A percentile compares a stretch with the other conserved stretches of the same genome.
phyloP scores from a whole-genome alignment of 2,797 vertebrate species.

The Tolypeutes matacus region DNA sequence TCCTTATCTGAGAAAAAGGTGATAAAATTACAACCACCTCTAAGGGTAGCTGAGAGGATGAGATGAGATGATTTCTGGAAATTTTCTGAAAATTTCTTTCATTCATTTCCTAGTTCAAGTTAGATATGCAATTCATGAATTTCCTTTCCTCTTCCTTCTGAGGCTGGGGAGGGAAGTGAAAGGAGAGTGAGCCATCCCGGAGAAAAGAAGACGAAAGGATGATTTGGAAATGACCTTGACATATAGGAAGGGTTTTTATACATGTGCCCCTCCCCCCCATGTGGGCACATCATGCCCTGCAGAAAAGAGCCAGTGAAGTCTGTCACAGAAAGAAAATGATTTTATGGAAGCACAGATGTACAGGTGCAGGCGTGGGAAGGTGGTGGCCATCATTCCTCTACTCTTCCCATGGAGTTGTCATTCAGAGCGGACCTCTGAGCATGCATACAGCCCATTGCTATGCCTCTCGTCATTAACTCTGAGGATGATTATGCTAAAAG shows the following conservation, averaged over 20 bases:
- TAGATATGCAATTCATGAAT: neutral
- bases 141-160: neutral
- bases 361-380: neutral
- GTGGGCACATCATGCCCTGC: neutral
- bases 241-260: neutral
- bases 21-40: neutral
- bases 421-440: neutral
- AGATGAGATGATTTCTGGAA: neutral
- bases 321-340: neutral
- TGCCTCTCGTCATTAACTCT: neutral
- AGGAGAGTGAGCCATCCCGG: neutral
- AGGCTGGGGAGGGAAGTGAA: neutral
- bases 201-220: neutral
- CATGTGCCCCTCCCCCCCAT: neutral
- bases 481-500: neutral
- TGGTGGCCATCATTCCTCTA: neutral
- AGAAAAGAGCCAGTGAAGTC: neutral
- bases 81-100: too few species aligned
- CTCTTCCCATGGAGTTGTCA: neutral
- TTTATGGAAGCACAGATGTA: neutral
- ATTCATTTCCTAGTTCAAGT: neutral
- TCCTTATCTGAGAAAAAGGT: neutral
- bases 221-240: slow-evolving; percentile 16
- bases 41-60: neutral
- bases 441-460: neutral